phyloP scores from a whole-genome alignment of 2,113 vertebrate genomes.

The Aix galericulata region DNA sequence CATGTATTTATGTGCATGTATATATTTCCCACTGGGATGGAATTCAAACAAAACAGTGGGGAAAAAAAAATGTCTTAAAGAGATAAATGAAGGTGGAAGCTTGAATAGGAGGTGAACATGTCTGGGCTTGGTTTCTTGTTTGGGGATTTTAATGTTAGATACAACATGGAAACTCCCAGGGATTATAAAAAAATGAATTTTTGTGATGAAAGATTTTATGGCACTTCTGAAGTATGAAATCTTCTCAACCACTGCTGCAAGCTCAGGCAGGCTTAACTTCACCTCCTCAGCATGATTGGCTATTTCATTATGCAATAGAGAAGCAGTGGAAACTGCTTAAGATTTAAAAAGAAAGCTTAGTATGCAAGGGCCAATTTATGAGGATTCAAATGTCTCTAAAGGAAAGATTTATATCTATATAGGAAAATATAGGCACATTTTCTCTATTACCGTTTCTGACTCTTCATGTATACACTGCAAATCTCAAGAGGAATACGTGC shows the following conservation, averaged over 20 bases:
- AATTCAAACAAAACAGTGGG: neutral
- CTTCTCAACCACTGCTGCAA: constrained; percentile 41
- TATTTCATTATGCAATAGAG: constrained; percentile 48
- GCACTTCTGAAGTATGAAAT: constrained; percentile 51
- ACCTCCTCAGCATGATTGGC: constrained; percentile 37
- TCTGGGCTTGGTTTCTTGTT: constrained; percentile 28
- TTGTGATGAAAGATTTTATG: constrained; percentile 42
- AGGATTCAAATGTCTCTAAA: constrained; percentile 65
- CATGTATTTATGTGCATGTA: neutral
- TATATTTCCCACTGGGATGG: neutral
- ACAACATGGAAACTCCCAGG: constrained; percentile 12
- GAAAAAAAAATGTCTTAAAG: neutral
- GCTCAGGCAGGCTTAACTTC: constrained; percentile 37
- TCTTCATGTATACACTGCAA: constrained; percentile 9
- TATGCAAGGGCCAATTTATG: constrained; percentile 54
- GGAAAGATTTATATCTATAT: constrained; percentile 42
- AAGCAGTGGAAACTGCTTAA: constrained; percentile 57
- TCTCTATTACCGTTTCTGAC: constrained; percentile 41
- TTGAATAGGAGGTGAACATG: neutral
- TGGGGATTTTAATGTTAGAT: constrained; percentile 21
- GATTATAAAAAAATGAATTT: constrained; percentile 48
- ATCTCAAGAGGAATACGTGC: constrained; percentile 29
- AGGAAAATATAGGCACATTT: constrained; percentile 53
- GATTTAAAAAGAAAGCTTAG: constrained; percentile 61
- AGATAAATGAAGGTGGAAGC: neutral